Evolutionary conservation across 2,113 vertebrate genomes (phyloP), one percentile per base, ranked within the genome.

Genomic region (Cryptomyrus ogoouensis): DNA sequence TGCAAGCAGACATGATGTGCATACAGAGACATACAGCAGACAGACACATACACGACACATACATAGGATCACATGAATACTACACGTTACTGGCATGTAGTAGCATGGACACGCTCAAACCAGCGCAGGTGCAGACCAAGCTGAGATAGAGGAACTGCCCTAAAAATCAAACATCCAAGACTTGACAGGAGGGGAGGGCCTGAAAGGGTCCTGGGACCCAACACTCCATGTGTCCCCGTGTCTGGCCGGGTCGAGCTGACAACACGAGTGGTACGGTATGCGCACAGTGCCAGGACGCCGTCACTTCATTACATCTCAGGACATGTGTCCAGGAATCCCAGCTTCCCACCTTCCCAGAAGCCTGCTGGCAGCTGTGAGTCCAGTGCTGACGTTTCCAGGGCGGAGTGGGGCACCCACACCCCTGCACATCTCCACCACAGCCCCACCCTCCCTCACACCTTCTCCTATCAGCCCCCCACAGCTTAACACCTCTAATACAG

Each of bases 11-110:
- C 58, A 62, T n/a, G 7, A 24, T 62, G 58, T 9, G 94, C 95
- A 94, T 94, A 95, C 95, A 94, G 95, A 95, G 95, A 95, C 5
- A 56, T 56, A 56, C 53, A 56, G 80, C 93, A 92, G 92, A 52
- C 53, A 92, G 88, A 91, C 91, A 89, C 19, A 90, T 84, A 77
- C 31, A 77, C 31, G 1, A 4, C 4, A 17, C 4, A 77, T 17
- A 35, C 66, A 74, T 13, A 74, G n/a, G 39, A 24, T 39, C 70
- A 77, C 13, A 39, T 39, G 35, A 27, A 80, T 7, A 80, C 74
- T 80, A 39, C 35, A 80, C 35, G 0, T 42, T 17, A 42, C 35
- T 39, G 15, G 91, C 88, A 91, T 88, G 17, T 53, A 53, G 35
- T 17, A 7, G 15, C 70, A 80, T 42, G 35, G 74, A 91, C 92